These are phyloP conservation scores for Paragorgia papillata DNA, from an alignment of 92 coral and sea anemone species.

Conservation along the genomic window DNA sequence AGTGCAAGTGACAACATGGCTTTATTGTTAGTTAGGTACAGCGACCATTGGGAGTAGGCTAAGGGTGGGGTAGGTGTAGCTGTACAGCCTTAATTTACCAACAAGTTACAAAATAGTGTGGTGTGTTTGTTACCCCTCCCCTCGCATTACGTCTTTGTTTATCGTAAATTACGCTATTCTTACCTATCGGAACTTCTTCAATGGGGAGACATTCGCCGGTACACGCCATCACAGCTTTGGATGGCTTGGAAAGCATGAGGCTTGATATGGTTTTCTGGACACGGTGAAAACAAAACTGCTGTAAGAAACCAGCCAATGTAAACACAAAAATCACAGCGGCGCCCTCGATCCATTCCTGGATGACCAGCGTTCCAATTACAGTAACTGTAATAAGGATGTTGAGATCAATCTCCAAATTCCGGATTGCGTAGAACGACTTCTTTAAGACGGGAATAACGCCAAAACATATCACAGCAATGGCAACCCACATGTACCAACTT, in stretches of 20 bases:
- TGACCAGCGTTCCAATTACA: slow-evolving; percentile 82
- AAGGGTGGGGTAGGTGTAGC: no score
- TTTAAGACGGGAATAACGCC: slow-evolving; percentile 77
- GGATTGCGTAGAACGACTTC: slow-evolving; percentile 67
- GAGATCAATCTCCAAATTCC: slow-evolving; percentile 73
- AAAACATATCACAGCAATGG: slow-evolving; percentile 82
- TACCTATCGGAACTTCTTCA: slow-evolving; percentile 79
- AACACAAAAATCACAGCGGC: slow-evolving; percentile 95
- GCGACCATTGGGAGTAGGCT: no score
- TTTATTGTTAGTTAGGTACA: no score
- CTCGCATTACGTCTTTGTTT: no score
- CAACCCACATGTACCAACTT: slow-evolving; percentile 87
- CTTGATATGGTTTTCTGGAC: slow-evolving; percentile 93
- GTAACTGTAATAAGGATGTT: slow-evolving; percentile 84
- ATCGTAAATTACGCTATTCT: neutral
- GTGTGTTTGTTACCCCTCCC: no score
- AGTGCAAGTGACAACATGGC: no score
- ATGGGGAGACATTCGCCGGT: slow-evolving; percentile 84
- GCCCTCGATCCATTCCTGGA: slow-evolving; percentile 92
- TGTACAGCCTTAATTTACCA: no score
- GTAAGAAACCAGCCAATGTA: slow-evolving; percentile 77
- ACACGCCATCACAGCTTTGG: slow-evolving; percentile 82
- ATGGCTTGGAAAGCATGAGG: slow-evolving; percentile 92
- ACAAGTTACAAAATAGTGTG: no score
- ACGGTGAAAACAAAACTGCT: slow-evolving; percentile 77